Base-by-base conservation (phyloP, 1,140 invertebrate genomes). In the Magallana gigas region DNA sequence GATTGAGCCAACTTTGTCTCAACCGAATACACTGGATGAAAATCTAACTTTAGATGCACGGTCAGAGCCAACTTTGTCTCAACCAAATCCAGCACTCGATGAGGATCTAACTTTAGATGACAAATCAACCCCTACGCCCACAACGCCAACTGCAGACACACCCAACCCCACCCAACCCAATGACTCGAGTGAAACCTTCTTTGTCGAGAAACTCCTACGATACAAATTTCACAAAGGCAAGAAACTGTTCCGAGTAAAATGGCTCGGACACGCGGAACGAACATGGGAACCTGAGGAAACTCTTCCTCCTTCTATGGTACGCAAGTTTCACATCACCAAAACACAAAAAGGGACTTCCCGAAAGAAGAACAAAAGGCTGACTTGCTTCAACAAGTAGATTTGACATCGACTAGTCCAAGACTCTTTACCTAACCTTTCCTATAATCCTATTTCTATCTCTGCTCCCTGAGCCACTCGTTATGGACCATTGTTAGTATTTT, bases 201-300 rank as follows among this genome's bases (percentile, higher is more conserved):
- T 57, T 57, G 71, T 57, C 1, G 71, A 81, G 9, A 58, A 57
- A 81, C 29, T 64, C 11, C 8, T 71, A 1, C 29, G 58, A 14
- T 62, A 80, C 57, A 87, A 87, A 62, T 5, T 12, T 18, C 9
- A 14, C 2, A 81, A 82, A n/a, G 80, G 80, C 29, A 83, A 87
- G 48, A 87, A 83, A n/a, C 48, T 57, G 14, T 87, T 68, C 57
- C 29, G 18, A n/a, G 80, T 87, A 11, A 84, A 88, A 82, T 82
- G 68, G 83, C 12, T 81, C 23, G 87, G 83, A 57, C 58, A 80
- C 18, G 62, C 14, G 14, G 83, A 76, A 60, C 62, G 64, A 62
- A 85, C 87, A 11, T 85, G 87, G 71, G 64, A 88, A 85, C 71
- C 83, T 62, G 83, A 81, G 57, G 64, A 85, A 58, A 81, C 81